phyloP scores from a whole-genome alignment of 1,140 invertebrate species.

The Odontomachus brunneus region DNA sequence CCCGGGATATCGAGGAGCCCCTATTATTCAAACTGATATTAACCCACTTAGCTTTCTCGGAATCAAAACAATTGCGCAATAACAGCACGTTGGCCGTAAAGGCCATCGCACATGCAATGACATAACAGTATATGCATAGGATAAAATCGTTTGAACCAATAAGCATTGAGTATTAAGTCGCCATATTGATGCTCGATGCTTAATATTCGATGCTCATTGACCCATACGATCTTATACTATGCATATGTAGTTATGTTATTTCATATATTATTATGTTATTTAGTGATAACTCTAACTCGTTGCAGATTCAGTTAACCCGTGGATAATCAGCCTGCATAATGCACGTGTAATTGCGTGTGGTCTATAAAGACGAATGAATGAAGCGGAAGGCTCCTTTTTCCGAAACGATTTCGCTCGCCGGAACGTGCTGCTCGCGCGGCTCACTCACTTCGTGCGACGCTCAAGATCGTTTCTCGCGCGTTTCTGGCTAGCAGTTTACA shows the following conservation, averaged over 20 bases:
- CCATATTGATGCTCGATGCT: no score
- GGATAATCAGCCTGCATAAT: conserved; percentile 36
- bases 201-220: no score
- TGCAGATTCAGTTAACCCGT: conserved; percentile 18
- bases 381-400: not conserved
- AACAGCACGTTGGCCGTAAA: conserved; percentile 1
- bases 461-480: not conserved
- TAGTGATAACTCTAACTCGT: no score
- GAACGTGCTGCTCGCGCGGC: no score
- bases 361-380: not conserved
- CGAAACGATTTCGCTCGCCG: not conserved
- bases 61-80: conserved; percentile 56
- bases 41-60: conserved; percentile 23
- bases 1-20: not conserved
- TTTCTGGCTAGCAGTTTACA: not conserved
- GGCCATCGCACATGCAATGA: no score
- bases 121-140: no score
- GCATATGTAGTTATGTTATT: no score
- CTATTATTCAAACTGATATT: conserved; percentile 46
- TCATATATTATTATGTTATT: no score
- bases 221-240: no score
- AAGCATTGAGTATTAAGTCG: no score
- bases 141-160: no score
- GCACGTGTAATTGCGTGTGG: conserved; percentile 1
- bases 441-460: not conserved